Base-by-base conservation (phyloP, 2,797 vertebrate genomes). In the Ceyx erithaca region DNA sequence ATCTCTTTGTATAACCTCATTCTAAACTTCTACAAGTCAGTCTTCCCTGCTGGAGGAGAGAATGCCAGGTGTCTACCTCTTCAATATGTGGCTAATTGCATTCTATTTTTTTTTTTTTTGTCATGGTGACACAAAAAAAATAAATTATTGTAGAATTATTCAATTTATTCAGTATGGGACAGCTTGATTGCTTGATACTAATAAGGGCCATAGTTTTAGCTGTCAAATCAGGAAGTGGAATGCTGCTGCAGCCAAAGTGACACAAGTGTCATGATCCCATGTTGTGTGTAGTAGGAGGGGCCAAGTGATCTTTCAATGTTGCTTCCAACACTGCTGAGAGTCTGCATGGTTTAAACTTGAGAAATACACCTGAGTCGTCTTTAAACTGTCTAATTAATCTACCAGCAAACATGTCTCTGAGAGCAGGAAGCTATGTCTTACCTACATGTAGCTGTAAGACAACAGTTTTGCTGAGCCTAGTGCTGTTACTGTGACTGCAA, bases 201-300 rank as follows among this genome's bases (percentile, higher is more conserved):
- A 11, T 31, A 70, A 76, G 5, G 14, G 5, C 7, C 82, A 19
- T 30, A 8, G 14, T 81, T 84, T 66, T 66, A 78, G 14, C 30
- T 73, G 10, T 48, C 31, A 68, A n/a, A 51, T 51, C 14, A 55
- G 66, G 33, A 54, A 26, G 23, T 55, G 51, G 26, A 58, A 58
- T 40, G 48, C 9, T 62, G 21, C 63, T 85, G 10, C 16, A 71
- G 35, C 58, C 28, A 37, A 70, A 62, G 41, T 54, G 28, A 71
- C 28, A 33, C 12, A 15, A 6, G 18, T 26, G 10, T 12, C 4
- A 0, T 46, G 22, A 86, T 63, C 25, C 14, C 21, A 33, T 0
- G 0, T 18, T 4, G 3, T 0, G 1, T 3, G 4, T 23, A n/a
- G 30, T 6, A 51, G 23, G 41, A 67, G 9, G 8, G 20, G 9